Percentiles rank a stretch among this genome's conserved stretches.
These are phyloP conservation scores for Equus przewalskii DNA, from an alignment of 2,113 vertebrate genomes.

Conservation along the genomic window DNA sequence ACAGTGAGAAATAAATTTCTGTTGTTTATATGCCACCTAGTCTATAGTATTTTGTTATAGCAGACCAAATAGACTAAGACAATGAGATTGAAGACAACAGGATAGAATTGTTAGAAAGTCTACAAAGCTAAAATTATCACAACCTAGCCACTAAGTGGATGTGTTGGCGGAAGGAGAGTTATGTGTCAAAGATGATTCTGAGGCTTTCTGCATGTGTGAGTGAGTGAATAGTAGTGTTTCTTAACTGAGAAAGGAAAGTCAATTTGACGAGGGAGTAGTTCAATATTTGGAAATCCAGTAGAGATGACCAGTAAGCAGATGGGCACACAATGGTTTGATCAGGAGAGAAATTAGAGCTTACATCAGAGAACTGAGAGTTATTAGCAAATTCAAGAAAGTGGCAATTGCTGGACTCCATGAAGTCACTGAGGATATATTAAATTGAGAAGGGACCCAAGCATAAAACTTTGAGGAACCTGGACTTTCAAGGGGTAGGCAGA, in stretches of 20 bases:
- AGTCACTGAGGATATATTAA: background rate
- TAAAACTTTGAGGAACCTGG: background rate
- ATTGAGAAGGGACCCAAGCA: background rate
- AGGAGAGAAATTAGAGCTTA: background rate
- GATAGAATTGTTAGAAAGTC: background rate
- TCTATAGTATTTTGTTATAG: background rate
- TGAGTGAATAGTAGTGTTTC: background rate
- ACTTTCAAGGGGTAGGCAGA: background rate
- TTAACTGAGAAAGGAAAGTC: background rate
- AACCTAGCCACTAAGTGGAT: background rate
- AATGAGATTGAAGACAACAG: background rate
- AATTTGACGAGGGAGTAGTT: background rate
- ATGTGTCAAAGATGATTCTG: background rate
- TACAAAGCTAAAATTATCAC: background rate
- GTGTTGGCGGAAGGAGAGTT: background rate
- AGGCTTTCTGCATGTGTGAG: fast-evolving
- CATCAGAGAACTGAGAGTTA: background rate
- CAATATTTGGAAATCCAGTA: background rate
- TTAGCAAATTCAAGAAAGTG: background rate
- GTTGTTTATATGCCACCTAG: background rate
- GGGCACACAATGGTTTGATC: background rate
- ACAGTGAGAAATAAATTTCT: background rate
- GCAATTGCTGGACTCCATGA: background rate
- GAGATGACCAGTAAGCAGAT: background rate
- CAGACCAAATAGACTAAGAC: background rate